These are phyloP conservation scores for Lasioglossum calceatum DNA, from an alignment of 2,888 invertebrate species.

Conservation along the genomic window DNA sequence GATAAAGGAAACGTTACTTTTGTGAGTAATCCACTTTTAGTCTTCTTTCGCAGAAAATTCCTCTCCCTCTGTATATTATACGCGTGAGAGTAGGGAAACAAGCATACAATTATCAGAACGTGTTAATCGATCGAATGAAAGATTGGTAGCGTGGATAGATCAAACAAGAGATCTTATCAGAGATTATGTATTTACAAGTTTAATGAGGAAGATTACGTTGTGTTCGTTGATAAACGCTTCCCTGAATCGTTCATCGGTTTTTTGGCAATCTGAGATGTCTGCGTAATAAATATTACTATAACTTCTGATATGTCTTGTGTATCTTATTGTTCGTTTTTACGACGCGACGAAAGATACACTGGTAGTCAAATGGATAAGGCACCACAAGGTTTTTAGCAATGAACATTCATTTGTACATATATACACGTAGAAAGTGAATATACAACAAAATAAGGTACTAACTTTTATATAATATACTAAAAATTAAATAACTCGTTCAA, in stretches of 20 bases:
- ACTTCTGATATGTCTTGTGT: neutral
- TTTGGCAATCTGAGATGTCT: neutral
- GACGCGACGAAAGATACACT: neutral
- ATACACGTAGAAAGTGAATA: too few species aligned
- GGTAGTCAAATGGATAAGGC: too few species aligned
- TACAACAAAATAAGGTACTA: too few species aligned
- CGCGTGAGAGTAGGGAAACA: neutral
- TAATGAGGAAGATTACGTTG: neutral
- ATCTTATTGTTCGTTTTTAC: neutral
- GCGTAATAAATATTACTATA: neutral
- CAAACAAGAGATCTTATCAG: neutral
- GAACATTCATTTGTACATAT: too few species aligned
- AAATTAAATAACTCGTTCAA: too few species aligned
- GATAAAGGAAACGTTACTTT: conserved; percentile 88
- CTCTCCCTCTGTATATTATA: neutral
- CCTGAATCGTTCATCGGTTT: neutral
- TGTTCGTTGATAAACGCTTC: neutral
- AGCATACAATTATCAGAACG: neutral
- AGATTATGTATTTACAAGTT: neutral
- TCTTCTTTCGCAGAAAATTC: neutral
- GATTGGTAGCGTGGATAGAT: neutral
- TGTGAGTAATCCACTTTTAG: conserved; percentile 83
- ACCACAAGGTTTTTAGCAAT: too few species aligned
- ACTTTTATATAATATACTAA: too few species aligned
- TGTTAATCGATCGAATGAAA: neutral